Base-by-base conservation (phyloP, 2,888 invertebrate genomes). In the Limenitis camilla region DNA sequence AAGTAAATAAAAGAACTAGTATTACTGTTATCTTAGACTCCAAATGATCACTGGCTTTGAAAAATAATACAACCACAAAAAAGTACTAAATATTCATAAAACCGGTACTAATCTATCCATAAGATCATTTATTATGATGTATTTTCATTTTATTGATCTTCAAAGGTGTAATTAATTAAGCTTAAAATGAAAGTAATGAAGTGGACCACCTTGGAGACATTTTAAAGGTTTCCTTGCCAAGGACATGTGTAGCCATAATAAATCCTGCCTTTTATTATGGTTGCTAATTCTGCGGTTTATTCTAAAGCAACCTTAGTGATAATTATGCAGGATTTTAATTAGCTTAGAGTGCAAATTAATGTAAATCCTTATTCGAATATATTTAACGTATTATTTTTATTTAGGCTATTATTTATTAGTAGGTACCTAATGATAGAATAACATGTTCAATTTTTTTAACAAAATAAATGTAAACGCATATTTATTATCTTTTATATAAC, bases 141-240 rank as follows among this genome's bases (percentile, higher is more conserved):
- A 10, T 41, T 40, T 31, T 11, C 11, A n/a, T 6, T 40, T 40
- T 48, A 9, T 40, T 40, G 40, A 33, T 33, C 27, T 29, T 28
- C 10, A 28, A 10, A 48, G 4, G 38, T 19, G 4, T 46, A 8
- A 43, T 43, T 47, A 33, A 31, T 47, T 32, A 40, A 27, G 33
- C 10, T 28, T 49, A 42, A 49, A 30, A 49, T 62, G 74, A 78
- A 77, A 77, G 76, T 78, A 73, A 76, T 77, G 56, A 60, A 59
- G 65, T 56, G 50, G 76, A 77, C 76, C 79, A 77, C 81, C 81
- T 74, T 70, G 76, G 62, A 63, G 71, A 68, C 65, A 69, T 61
- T 68, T 72, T 68, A 72, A 76, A 68, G 81, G 82, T 72, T 82
- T 84, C 81, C 49, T 52, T 49, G 52, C 48, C 67, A 72, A 71